These are phyloP conservation scores for Champsocephalus esox DNA, from an alignment of 2,797 vertebrate species.

Conservation along the genomic window DNA sequence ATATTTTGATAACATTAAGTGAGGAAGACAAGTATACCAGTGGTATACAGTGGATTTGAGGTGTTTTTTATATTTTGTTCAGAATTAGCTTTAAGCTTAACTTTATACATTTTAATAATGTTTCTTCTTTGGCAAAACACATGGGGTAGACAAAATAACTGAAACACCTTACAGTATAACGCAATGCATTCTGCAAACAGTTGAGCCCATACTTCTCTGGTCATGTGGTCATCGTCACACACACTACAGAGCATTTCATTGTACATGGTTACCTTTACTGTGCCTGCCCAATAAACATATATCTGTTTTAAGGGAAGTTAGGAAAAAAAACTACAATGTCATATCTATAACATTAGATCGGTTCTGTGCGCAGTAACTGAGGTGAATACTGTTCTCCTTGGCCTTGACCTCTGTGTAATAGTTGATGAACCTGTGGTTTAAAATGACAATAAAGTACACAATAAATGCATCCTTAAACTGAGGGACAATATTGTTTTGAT, in stretches of 20 bases:
- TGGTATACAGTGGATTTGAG: not conserved
- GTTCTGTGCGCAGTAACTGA: not conserved
- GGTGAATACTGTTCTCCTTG: not conserved
- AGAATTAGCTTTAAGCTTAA: not conserved
- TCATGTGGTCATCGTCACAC: not conserved
- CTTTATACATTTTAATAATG: not conserved
- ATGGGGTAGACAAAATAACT: not conserved
- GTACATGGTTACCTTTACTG: not conserved
- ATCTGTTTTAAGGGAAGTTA: not conserved
- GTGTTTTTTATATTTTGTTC: not conserved
- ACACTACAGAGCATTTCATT: not conserved
- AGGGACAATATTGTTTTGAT: not conserved
- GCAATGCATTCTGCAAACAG: not conserved
- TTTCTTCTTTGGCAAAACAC: not conserved
- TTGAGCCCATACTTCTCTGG: not conserved
- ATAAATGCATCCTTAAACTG: not conserved
- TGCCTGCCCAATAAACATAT: not conserved
- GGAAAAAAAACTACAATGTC: not conserved
- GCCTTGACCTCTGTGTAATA: not conserved
- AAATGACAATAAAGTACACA: not conserved
- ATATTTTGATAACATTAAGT: not conserved
- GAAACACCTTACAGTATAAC: not conserved
- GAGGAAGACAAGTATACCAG: not conserved
- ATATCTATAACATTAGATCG: conserved; percentile 1
- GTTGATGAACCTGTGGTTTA: not conserved